A percentile compares a stretch with the other conserved stretches of the same genome.
Conservation (phyloP, 2,888 invertebrate species). For the Apotomis capreana region DNA sequence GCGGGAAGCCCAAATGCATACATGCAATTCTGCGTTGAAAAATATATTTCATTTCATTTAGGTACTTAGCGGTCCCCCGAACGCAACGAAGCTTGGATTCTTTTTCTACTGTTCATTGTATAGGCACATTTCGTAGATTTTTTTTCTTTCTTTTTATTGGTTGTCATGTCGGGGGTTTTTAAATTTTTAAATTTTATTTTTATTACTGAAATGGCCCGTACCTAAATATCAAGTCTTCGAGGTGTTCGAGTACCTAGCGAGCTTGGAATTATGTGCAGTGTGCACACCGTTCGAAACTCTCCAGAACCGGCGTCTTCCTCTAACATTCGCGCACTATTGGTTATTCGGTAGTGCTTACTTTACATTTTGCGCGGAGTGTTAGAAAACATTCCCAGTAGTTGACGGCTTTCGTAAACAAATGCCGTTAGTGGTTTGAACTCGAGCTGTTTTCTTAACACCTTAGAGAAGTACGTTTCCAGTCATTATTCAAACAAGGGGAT, state of each 20-base stretch:
- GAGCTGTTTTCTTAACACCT: constrained; percentile 78
- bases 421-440: constrained; percentile 77
- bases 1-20: too few relatives aligned
- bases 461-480: constrained; percentile 78
- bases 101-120: too few relatives aligned
- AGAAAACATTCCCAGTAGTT: constrained; percentile 79
- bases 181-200: neutral
- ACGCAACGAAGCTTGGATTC: too few relatives aligned
- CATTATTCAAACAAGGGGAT: constrained; percentile 83
- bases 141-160: too few relatives aligned
- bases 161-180: too few relatives aligned
- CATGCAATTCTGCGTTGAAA: too few relatives aligned
- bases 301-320: constrained; percentile 46
- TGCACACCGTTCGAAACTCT: constrained; percentile 50
- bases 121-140: too few relatives aligned
- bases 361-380: constrained; percentile 75
- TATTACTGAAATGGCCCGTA: too few relatives aligned
- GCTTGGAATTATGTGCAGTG: neutral
- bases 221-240: neutral
- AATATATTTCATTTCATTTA: too few relatives aligned
- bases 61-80: too few relatives aligned
- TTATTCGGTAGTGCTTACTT: constrained; percentile 72
- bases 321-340: constrained; percentile 63
- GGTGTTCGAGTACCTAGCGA: neutral
- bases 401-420: constrained; percentile 79